These are phyloP conservation scores for Muntiacus reevesi DNA, from an alignment of 2,113 vertebrate genomes.

Conservation along the genomic window DNA sequence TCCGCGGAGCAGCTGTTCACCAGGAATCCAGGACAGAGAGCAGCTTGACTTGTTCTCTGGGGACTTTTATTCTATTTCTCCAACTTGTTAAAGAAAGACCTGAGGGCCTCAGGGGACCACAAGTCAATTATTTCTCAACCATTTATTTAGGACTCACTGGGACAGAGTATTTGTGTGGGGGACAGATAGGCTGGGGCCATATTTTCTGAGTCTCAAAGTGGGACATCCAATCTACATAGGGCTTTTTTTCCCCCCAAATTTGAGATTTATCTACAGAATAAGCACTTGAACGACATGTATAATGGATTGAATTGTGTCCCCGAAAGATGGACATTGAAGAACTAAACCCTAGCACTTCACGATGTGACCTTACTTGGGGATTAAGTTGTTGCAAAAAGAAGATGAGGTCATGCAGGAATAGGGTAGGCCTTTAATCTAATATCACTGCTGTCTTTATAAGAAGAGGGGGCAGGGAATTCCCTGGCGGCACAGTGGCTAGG, in stretches of 20 bases:
- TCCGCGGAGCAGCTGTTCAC: background rate
- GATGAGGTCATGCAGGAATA: background rate
- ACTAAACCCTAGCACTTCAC: background rate
- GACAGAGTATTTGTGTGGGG: background rate
- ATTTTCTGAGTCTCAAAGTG: background rate
- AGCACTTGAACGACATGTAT: background rate
- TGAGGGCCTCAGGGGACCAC: background rate
- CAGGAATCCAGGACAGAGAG: conserved; percentile 27
- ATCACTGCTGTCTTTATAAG: too few species aligned
- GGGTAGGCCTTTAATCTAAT: background rate
- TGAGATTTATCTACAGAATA: background rate
- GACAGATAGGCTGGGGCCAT: background rate
- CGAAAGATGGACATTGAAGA: background rate
- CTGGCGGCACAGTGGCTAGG: background rate
- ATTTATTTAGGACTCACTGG: conserved; percentile 6
- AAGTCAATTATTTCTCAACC: conserved; percentile 45
- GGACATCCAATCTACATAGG: background rate
- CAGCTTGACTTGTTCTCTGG: conserved; percentile 19
- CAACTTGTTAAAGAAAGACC: conserved; percentile 24
- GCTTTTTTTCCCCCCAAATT: background rate
- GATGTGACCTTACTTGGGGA: background rate
- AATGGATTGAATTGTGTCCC: background rate
- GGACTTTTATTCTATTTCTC: background rate
- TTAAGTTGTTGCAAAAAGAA: background rate
- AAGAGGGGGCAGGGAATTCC: background rate